Evolutionary conservation across 2,113 vertebrate genomes (phyloP).

Genomic region (Carassius auratus): DNA sequence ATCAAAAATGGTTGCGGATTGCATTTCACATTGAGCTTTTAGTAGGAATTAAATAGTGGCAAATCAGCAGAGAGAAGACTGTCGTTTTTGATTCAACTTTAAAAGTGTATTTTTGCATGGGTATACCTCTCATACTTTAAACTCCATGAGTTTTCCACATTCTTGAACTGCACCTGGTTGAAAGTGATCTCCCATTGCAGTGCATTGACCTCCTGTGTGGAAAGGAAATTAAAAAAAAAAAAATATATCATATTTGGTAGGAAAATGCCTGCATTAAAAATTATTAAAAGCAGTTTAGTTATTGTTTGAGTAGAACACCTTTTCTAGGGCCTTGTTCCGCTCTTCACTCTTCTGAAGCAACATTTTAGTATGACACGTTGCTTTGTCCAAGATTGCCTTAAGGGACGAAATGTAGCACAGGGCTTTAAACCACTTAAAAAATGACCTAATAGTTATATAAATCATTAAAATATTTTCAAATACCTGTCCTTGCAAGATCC

Average conservation of each 20-base stretch:
- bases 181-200: constrained; percentile 93
- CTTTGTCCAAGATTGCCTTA: constrained; percentile 87
- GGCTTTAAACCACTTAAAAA: neutral
- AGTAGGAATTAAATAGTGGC: too few relatives aligned
- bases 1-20: too few relatives aligned
- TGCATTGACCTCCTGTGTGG: constrained; percentile 86
- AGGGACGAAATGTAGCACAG: neutral
- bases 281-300: neutral
- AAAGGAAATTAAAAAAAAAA: constrained; percentile 49
- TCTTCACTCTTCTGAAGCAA: constrained; percentile 87
- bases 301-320: constrained; percentile 72
- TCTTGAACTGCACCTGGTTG: constrained; percentile 88
- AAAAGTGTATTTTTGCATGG: neutral
- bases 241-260: too few relatives aligned
- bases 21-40: too few relatives aligned
- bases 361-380: constrained; percentile 87
- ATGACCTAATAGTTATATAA: neutral
- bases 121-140: constrained; percentile 84
- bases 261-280: neutral
- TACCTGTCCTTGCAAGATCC: constrained; percentile 92
- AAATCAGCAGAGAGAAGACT: neutral
- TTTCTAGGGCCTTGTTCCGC: constrained; percentile 85
- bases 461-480: constrained; percentile 24
- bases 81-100: neutral
- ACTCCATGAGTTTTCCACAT: constrained; percentile 82